Conservation (phyloP, 1,140 invertebrate species). For the Eufriesea mexicana region DNA sequence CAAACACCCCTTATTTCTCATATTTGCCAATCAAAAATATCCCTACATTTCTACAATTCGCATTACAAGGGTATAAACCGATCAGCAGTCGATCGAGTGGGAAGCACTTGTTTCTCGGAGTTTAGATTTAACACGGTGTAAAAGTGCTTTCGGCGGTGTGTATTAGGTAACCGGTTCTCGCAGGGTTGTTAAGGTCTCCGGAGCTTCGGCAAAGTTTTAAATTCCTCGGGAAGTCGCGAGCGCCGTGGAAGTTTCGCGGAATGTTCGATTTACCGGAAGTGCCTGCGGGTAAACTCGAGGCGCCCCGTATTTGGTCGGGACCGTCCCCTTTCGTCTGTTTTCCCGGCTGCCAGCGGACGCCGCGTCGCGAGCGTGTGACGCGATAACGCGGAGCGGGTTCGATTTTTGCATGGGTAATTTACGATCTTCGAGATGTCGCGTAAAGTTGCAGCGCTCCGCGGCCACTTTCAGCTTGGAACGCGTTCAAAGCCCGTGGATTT, state of each 20-base stretch:
- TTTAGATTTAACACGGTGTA: not conserved
- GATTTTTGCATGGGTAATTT: not conserved
- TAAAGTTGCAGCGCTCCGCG: not conserved
- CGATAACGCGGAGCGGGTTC: not conserved
- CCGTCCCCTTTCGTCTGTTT: not conserved
- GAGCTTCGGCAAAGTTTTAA: slow-evolving; percentile 27
- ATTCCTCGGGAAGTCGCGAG: slow-evolving; percentile 20
- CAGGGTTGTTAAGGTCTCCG: not conserved
- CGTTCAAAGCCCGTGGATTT: not conserved
- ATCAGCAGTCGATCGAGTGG: not conserved
- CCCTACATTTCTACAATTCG: too few relatives aligned
- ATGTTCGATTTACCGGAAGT: slow-evolving; percentile 38
- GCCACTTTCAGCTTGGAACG: not conserved
- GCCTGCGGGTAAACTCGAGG: slow-evolving; percentile 11
- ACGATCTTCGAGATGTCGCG: not conserved
- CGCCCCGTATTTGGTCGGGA: not conserved
- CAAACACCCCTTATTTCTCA: too few relatives aligned
- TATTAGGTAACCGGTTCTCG: not conserved
- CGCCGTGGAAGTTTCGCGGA: slow-evolving; percentile 14
- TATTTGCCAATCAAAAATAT: too few relatives aligned
- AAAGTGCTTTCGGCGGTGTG: not conserved
- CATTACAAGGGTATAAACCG: too few relatives aligned
- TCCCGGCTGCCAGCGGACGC: not conserved
- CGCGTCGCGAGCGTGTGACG: not conserved
- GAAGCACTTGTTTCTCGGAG: not conserved